These are phyloP conservation scores for Fukomys damarensis DNA, from an alignment of 2,113 vertebrate species.

Conservation along the genomic window DNA sequence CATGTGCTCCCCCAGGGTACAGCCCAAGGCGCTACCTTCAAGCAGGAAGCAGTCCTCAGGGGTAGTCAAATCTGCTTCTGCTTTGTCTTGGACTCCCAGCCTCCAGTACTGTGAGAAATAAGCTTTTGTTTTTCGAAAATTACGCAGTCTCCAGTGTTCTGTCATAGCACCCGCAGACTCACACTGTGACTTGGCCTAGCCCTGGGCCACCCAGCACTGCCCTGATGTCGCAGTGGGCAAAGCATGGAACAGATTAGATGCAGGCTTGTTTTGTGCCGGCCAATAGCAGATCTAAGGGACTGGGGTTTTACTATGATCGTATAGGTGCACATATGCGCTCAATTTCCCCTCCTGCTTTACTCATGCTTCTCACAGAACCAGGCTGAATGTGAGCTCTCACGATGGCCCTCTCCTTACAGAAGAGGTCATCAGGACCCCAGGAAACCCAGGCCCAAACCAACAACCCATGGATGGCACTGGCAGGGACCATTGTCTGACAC, in stretches of 20 bases:
- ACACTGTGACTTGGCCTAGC: not conserved
- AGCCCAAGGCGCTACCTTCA: not conserved
- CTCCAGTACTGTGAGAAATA: not conserved
- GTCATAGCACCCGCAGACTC: not conserved
- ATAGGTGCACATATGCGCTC: rapidly evolving
- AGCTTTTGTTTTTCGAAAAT: not conserved
- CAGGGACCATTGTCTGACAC: not conserved
- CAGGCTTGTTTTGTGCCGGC: not conserved
- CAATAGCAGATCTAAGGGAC: not conserved
- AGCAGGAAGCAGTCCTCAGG: not conserved
- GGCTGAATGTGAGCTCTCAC: not conserved
- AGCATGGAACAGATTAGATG: not conserved
- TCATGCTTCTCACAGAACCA: not conserved
- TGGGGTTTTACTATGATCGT: not conserved
- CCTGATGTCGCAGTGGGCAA: too few species aligned
- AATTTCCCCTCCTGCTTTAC: not conserved
- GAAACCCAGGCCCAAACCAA: not conserved
- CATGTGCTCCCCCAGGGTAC: not conserved
- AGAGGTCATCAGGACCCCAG: rapidly evolving
- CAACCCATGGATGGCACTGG: rapidly evolving
- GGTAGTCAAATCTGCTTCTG: not conserved
- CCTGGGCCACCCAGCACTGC: not conserved
- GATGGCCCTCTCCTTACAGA: not conserved
- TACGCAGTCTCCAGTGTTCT: not conserved
- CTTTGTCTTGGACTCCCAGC: not conserved